Evolutionary conservation across 2,113 vertebrate genomes (phyloP), one percentile per base, ranked within the genome.

Genomic region (Proteles cristata): DNA sequence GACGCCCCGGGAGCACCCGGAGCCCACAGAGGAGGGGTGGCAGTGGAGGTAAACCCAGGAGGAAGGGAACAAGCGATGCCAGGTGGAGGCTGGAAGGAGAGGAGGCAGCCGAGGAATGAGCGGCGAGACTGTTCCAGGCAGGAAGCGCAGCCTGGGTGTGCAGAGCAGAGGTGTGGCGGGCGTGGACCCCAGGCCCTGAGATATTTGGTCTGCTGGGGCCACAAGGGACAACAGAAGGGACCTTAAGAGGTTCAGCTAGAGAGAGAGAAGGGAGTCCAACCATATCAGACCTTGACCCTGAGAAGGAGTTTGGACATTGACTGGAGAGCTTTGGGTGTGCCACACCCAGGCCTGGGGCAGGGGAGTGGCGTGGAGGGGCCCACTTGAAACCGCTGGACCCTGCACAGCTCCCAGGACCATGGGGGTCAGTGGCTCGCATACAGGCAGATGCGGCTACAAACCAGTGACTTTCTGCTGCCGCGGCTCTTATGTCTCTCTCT

Each of bases 381-480:
- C 7, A 80, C 74, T 14, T 69, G 26, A 50, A 48, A 1, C 12
- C 15, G 0, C 4, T 25, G 1, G 11, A 16, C 7, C 0, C 0
- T 26, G 68, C 31, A 0, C 31, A 4, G 45, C 48, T 43, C 63
- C 84, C 10, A 19, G 53, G 84, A n/a, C 55, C 0, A 0, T 25
- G 35, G 48, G 61, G 55, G 43, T 16, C n/a, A 45, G n/a, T 35
- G 53, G 48, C 65, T 61, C 5, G 2, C 17, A 5, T 17, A 26
- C 48, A 31, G 19, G 76, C 26, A 45, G 84, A 63, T 0, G 5
- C 11, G 16, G n/a, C 11, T 61, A 31, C 21, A 7, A n/a, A 73
- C 58, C 39, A 14, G 73, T 2, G 35, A 82, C 50, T 21, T n/a
- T 69, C 23, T 10, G 43, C 45, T 33, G 2, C 2, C 0, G 0